phyloP scores from a whole-genome alignment of 2,113 vertebrate genomes.

The Aegypius monachus region DNA sequence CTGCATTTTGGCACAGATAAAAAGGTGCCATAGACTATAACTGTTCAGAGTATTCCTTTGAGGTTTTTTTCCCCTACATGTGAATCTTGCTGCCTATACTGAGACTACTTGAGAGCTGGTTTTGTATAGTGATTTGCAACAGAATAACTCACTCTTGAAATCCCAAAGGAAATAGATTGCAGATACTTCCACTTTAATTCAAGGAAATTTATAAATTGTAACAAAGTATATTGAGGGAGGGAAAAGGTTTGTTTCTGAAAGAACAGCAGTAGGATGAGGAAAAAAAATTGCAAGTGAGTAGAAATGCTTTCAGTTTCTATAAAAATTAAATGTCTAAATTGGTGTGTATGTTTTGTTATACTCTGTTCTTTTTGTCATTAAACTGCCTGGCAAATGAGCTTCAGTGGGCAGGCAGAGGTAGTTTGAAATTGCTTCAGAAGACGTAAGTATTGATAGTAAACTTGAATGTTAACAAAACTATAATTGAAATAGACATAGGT shows the following conservation, averaged over 20 bases:
- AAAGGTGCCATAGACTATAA: background rate
- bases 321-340: background rate
- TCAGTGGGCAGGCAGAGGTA: background rate
- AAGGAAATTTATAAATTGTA: background rate
- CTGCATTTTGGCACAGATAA: background rate
- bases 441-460: background rate
- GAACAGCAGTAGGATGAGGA: background rate
- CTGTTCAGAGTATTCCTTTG: background rate
- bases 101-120: background rate
- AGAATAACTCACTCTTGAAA: background rate
- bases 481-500: background rate
- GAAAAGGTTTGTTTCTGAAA: background rate
- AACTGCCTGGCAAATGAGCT: background rate
- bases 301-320: background rate
- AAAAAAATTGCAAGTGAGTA: background rate
- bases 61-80: background rate
- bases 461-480: background rate
- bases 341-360: background rate
- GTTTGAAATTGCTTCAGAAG: background rate
- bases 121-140: background rate
- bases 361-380: background rate
- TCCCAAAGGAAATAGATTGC: background rate
- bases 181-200: background rate
- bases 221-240: background rate
- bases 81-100: background rate